A percentile compares a stretch with the other conserved stretches of the same genome.
phyloP scores from a whole-genome alignment of 2,888 invertebrate species.

The Rhingia rostrata region DNA sequence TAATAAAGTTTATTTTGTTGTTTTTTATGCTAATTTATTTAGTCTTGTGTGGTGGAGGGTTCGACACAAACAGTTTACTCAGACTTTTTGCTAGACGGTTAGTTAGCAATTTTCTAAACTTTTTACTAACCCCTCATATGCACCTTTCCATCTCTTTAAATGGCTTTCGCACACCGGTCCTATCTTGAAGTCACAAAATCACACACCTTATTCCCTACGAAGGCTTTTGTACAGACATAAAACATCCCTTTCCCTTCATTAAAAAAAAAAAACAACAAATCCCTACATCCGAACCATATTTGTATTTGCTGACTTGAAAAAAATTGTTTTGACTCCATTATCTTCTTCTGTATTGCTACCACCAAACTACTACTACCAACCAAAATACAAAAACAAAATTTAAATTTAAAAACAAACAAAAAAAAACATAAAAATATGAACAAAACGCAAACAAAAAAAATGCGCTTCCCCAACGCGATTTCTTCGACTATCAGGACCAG shows the following conservation, averaged over 20 bases:
- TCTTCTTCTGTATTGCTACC: constrained; percentile 75
- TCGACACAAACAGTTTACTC: constrained; percentile 12
- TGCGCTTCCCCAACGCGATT: constrained; percentile 30
- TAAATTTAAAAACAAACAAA: constrained; percentile 61
- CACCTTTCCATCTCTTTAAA: constrained; percentile 30
- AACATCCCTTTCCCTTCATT: constrained; percentile 23
- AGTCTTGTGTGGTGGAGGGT: constrained; percentile 36
- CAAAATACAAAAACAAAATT: constrained; percentile 63
- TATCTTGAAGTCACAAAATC: constrained; percentile 21
- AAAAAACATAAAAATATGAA: constrained; percentile 64
- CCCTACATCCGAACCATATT: constrained; percentile 58
- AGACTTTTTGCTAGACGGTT: not conserved
- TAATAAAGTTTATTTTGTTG: constrained; percentile 40
- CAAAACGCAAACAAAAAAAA: constrained; percentile 40
- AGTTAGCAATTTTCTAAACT: constrained; percentile 18
- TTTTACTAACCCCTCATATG: constrained; percentile 29
- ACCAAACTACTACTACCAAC: constrained; percentile 74
- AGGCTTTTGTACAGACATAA: constrained; percentile 41
- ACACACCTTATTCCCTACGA: not conserved
- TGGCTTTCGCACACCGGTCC: constrained; percentile 37
- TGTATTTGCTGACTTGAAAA: constrained; percentile 70
- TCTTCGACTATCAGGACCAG: constrained; percentile 88
- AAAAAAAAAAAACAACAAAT: constrained; percentile 6
- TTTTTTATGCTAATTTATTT: constrained; percentile 9
- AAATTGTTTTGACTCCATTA: constrained; percentile 69